These are phyloP conservation scores for Eleutherodactylus coqui DNA, from an alignment of 2,797 vertebrate species.

Conservation along the genomic window DNA sequence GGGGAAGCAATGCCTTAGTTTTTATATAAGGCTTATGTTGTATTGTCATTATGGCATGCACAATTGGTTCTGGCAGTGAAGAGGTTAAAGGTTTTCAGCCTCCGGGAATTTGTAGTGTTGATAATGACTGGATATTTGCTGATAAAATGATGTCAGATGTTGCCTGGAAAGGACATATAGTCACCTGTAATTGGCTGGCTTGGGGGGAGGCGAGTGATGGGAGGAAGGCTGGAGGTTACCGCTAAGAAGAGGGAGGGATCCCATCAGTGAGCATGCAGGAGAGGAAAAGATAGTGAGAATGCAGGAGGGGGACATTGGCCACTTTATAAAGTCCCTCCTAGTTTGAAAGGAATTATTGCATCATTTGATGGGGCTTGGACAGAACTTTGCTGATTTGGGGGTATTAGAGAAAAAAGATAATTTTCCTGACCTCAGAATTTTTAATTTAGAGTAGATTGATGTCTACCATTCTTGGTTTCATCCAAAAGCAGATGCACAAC, in stretches of 20 bases:
- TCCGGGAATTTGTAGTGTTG: neutral
- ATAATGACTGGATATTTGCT: neutral
- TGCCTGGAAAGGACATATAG: slow-evolving; percentile 51
- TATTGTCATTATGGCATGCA: slow-evolving; percentile 12
- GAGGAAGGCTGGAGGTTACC: slow-evolving; percentile 49
- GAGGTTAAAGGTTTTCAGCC: slow-evolving; percentile 29
- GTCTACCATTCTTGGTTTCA: neutral
- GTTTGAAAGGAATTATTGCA: slow-evolving; percentile 19
- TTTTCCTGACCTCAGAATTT: neutral
- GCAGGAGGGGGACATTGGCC: slow-evolving; percentile 33
- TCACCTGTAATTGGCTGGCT: slow-evolving; percentile 62
- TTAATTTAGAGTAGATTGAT: neutral
- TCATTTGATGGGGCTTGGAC: neutral
- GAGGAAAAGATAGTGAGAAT: slow-evolving; percentile 60
- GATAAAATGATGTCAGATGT: neutral
- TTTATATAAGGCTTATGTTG: slow-evolving; percentile 17
- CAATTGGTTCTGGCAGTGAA: slow-evolving; percentile 24
- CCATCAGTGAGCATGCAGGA: slow-evolving; percentile 60
- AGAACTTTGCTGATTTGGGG: neutral
- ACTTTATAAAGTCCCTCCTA: slow-evolving; percentile 12
- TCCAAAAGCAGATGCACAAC: neutral
- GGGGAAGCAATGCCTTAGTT: slow-evolving; percentile 41
- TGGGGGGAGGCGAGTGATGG: slow-evolving; percentile 58
- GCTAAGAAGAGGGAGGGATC: slow-evolving; percentile 62
- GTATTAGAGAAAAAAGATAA: neutral